A percentile compares a stretch with the other conserved stretches of the same genome.
Conservation (phyloP, 1,140 invertebrate species). For the Homarus americanus region DNA sequence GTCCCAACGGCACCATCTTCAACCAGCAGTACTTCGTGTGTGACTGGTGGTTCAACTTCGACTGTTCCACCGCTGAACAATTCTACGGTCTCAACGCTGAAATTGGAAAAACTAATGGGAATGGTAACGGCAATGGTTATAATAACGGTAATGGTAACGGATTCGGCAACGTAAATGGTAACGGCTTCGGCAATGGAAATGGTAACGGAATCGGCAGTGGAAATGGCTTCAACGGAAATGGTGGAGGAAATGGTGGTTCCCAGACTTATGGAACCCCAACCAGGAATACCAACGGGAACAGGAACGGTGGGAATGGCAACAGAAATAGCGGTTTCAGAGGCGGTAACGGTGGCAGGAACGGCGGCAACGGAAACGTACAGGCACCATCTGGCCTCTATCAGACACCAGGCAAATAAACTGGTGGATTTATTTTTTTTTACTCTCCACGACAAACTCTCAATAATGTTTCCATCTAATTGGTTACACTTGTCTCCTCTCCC, state of each 20-base stretch:
- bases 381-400: conserved; percentile 29
- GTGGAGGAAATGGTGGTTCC: conserved; percentile 17
- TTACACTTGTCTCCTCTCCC: background rate
- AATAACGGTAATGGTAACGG: conserved; percentile 39
- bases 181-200: background rate
- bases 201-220: background rate
- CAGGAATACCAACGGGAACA: background rate
- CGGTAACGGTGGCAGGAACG: conserved; percentile 17
- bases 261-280: background rate
- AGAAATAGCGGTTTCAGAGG: background rate
- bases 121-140: conserved; percentile 40
- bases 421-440: background rate
- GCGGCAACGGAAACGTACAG: conserved; percentile 20
- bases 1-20: conserved; percentile 79
- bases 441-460: background rate
- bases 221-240: background rate
- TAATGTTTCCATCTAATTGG: too few relatives aligned
- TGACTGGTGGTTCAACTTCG: conserved; percentile 78
- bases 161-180: conserved; percentile 1
- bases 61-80: conserved; percentile 76
- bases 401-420: conserved; percentile 24
- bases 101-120: conserved; percentile 47
- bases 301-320: background rate
- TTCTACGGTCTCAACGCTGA: conserved; percentile 78
- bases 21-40: conserved; percentile 78